Base-by-base conservation (phyloP, 1,140 invertebrate species). In the Megalopta genalis region DNA sequence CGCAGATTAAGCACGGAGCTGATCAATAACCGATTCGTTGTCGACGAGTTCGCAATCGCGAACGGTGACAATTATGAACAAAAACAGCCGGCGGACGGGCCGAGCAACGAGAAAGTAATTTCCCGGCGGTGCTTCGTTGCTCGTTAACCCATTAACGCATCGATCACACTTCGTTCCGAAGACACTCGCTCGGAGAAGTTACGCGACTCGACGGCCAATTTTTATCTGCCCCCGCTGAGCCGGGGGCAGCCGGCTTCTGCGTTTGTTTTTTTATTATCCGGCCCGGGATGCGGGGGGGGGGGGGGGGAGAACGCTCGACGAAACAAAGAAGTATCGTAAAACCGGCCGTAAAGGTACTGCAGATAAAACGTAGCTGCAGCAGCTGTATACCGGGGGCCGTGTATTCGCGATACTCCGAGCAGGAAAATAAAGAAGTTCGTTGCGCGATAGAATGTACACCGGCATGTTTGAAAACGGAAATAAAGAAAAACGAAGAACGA, bases 251-350 rank as follows among this genome's bases (percentile, higher is more conserved):
- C 18, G 21, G 1, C 21, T 32, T 0, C 21, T n/a, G 10, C 52
- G 27, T 39, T 37, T 64, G 16, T 23, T 23, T 54, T 77, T 73
- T 76, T 80, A 69, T 73, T 60, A 57, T 79, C 59, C 63, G 67
- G 37, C 7, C 52, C 23, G 42, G 25, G 32, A 32, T 1, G 4
- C 1, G 1, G 32, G 32, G 4, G 32, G 32, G 32, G 32, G 32
- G 32, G 4, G 1, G 54, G 37, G 49, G 5, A 39, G 64, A 46
- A 52, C 39, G 65, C 39, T 63, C 39, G 21, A 18, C 66, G 80
- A 85, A 86, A 83, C 76, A 77, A 86, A 80, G 76, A 86, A 83
- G 80, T 79, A 82, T 80, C 76, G 68, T 86, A 86, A 79, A 85
- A 60, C 37, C n/a, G n/a, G 63, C 42, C 75, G 74, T 79, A 86